These are phyloP conservation scores for Micrasema longulum DNA, from an alignment of 1,140 invertebrate genomes.

Conservation along the genomic window DNA sequence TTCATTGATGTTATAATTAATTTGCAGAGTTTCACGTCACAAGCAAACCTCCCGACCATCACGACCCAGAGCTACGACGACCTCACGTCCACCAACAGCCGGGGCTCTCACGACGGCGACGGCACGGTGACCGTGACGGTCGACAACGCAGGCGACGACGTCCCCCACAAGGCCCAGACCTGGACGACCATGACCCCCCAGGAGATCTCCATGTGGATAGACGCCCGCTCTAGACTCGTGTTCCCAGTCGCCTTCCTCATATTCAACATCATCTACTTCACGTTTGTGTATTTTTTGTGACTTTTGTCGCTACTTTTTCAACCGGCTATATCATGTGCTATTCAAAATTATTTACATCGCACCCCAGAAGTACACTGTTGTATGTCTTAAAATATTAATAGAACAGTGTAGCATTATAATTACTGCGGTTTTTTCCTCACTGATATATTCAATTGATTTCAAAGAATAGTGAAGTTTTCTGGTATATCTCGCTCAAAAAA, in stretches of 20 bases:
- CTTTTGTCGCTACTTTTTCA: neutral
- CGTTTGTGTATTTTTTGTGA: constrained; percentile 75
- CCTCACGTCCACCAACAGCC: constrained; percentile 58
- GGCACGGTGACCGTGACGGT: constrained; percentile 44
- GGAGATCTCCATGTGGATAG: constrained; percentile 88
- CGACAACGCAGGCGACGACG: constrained; percentile 55
- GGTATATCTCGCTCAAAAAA: too few relatives aligned
- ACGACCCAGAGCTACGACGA: constrained; percentile 75
- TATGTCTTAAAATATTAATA: too few relatives aligned
- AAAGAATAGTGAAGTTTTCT: too few relatives aligned
- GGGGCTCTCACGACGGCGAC: too few relatives aligned
- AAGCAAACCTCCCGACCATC: constrained; percentile 74
- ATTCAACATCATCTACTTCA: constrained; percentile 89
- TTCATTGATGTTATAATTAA: neutral
- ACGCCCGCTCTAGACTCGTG: constrained; percentile 79
- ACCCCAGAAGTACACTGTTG: too few relatives aligned
- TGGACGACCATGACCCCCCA: constrained; percentile 89
- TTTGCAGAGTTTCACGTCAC: constrained; percentile 75
- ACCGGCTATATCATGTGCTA: too few relatives aligned
- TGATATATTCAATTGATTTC: too few relatives aligned
- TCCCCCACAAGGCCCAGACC: constrained; percentile 64
- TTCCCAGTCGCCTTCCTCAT: constrained; percentile 84
- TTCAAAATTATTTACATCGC: too few relatives aligned
- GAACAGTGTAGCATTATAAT: too few relatives aligned
- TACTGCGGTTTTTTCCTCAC: too few relatives aligned